phyloP scores from a whole-genome alignment of 2,113 vertebrate genomes.

The Petrocephalus microphthalmus region DNA sequence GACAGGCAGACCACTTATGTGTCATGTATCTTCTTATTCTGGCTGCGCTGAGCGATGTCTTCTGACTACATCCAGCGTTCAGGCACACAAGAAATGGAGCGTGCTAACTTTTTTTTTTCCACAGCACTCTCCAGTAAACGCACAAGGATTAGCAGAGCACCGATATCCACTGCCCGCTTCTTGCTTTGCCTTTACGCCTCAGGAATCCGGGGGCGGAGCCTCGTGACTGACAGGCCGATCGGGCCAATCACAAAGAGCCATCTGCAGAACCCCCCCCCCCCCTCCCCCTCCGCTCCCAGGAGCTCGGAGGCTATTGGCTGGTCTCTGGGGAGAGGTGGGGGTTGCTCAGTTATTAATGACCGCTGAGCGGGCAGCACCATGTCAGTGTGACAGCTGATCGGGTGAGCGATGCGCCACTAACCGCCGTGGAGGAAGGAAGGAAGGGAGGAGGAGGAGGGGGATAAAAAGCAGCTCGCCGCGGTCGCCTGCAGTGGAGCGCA shows the following conservation, averaged over 20 bases:
- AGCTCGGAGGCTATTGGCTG: constrained; percentile 66
- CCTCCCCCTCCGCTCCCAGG: constrained; percentile 41
- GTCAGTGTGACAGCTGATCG: constrained; percentile 72
- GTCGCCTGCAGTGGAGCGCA: constrained; percentile 55
- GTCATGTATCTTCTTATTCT: background rate
- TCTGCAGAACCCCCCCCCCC: constrained; percentile 47
- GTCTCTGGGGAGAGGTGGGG: constrained; percentile 64
- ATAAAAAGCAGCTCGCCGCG: constrained; percentile 48
- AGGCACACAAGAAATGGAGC: background rate
- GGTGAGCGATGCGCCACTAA: constrained; percentile 67
- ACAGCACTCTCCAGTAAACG: constrained; percentile 20
- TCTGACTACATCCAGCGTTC: background rate
- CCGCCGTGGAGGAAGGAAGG: constrained; percentile 71
- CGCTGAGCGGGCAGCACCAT: constrained; percentile 74
- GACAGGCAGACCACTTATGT: background rate
- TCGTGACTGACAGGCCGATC: constrained; percentile 54
- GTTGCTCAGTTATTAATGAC: constrained; percentile 74
- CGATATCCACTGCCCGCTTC: constrained; percentile 55
- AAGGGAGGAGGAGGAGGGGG: constrained; percentile 52
- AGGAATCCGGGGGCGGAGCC: constrained; percentile 42
- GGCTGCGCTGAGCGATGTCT: background rate
- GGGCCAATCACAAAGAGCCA: constrained; percentile 69
- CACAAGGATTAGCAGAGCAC: constrained; percentile 46
- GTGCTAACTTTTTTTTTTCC: background rate
- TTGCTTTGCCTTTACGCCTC: constrained; percentile 49